Base-by-base conservation (phyloP, 2,797 vertebrate genomes). In the Mormyrops attenuatus region DNA sequence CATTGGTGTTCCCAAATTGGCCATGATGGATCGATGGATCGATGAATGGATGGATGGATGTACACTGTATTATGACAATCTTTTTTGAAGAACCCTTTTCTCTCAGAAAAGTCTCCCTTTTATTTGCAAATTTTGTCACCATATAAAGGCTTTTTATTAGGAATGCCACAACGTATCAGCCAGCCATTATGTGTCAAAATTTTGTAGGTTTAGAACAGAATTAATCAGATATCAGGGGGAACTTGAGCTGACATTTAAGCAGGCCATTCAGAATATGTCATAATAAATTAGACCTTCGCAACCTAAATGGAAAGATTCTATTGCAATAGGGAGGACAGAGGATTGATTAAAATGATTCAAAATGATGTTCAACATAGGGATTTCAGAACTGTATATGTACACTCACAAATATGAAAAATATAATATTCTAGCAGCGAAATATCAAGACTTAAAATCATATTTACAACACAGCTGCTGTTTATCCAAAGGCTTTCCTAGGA, bases 131-230 rank as follows among this genome's bases (percentile, higher is more conserved):
- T 89, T 89, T 49, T 38, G 41, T n/a, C 41, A 85, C 53, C 52
- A 13, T 44, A 88, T 89, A 90, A 89, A 49, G 85, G 8, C 44
- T 38, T 91, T 38, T 82, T 90, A 89, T 84, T 38, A 84, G 73
- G 22, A 73, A 47, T 92, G 88, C 88, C 88, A 89, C 50, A 88
- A 85, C 90, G 57, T 87, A 85, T 89, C 89, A 89, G 20, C 49
- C 77, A 85, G 55, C 88, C 85, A 60, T 89, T 88, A 84, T 30
- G 63, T 60, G 85, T 90, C 90, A 90, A 87, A 66, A 63, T 60
- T 44, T 26, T 88, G 50, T 63, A 44, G 55, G 20, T 87, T 82
- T 30, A 63, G 13, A 49, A 55, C 15, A 53, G 57, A 89, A 30
- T 87, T 63, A 34, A 60, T 26, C 17, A 41, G 63, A 38, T 69